Evolutionary conservation across 2,113 vertebrate species (phyloP).

Genomic region (Ginglymostoma cirratum): DNA sequence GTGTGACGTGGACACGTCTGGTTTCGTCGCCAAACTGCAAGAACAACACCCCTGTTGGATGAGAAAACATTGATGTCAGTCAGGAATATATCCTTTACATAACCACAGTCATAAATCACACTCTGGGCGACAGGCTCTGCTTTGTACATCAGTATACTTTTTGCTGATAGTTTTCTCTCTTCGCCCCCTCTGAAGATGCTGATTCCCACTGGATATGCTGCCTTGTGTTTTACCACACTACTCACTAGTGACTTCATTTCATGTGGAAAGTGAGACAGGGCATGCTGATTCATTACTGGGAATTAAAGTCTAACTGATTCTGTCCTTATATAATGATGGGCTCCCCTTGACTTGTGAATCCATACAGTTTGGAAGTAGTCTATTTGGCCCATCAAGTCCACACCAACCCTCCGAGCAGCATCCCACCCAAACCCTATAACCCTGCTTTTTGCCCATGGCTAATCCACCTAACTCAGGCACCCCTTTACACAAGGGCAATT

Average conservation of each 20-base stretch:
- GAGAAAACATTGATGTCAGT: constrained; percentile 16
- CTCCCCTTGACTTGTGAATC: not conserved
- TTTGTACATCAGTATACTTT: not conserved
- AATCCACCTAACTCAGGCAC: no score
- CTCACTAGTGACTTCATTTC: not conserved
- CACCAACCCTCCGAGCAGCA: no score
- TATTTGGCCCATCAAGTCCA: no score
- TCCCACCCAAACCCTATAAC: no score
- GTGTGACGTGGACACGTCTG: constrained; percentile 91
- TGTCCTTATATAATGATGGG: not conserved
- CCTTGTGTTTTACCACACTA: not conserved
- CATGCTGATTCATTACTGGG: not conserved
- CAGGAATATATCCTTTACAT: not conserved
- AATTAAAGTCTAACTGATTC: not conserved
- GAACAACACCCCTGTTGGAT: constrained; percentile 81
- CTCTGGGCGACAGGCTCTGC: not conserved
- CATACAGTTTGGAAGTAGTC: no score
- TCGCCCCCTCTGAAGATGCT: not conserved
- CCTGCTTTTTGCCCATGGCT: no score
- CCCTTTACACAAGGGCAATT: no score
- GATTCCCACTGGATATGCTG: not conserved
- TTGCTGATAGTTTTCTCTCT: not conserved
- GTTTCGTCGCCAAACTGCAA: constrained; percentile 97
- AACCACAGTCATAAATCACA: not conserved
- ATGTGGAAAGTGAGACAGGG: not conserved